phyloP scores from a whole-genome alignment of 1,140 invertebrate genomes.

The Camponotus vicinus region DNA sequence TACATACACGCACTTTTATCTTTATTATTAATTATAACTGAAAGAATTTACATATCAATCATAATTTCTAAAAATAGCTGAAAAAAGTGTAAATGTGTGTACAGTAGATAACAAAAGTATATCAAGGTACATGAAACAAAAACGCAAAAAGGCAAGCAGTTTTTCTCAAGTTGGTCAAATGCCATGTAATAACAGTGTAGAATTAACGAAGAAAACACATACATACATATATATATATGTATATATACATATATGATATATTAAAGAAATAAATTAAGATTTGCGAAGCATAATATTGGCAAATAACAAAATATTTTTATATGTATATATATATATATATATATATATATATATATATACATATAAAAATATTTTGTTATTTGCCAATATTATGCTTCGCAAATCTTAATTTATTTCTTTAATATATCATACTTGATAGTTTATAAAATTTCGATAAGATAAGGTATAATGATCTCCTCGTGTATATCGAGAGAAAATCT shows the following conservation, averaged over 20 bases:
- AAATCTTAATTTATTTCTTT: not conserved
- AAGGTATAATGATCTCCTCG: not conserved
- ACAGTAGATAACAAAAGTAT: not conserved
- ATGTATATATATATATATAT: not conserved
- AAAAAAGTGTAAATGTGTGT: not conserved
- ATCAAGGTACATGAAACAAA: not conserved
- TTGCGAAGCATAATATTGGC: not conserved
- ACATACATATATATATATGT: no score
- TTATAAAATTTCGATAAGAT: no score
- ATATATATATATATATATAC: not conserved
- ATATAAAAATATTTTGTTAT: not conserved
- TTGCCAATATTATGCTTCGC: not conserved
- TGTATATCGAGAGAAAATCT: conserved; percentile 28
- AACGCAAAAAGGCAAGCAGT: conserved; percentile 5
- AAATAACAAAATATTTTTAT: not conserved
- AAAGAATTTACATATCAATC: not conserved
- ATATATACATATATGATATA: no score
- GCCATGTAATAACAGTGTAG: conserved; percentile 28
- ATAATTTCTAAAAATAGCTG: not conserved
- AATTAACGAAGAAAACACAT: not conserved
- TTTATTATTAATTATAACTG: not conserved
- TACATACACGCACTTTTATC: not conserved
- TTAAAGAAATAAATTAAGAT: not conserved
- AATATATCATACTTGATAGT: no score
- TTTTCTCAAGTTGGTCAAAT: conserved; percentile 29